A percentile compares a stretch with the other conserved stretches of the same genome.
Evolutionary conservation across 2,113 vertebrate species (phyloP).

Genomic region (Heterochromis multidens): DNA sequence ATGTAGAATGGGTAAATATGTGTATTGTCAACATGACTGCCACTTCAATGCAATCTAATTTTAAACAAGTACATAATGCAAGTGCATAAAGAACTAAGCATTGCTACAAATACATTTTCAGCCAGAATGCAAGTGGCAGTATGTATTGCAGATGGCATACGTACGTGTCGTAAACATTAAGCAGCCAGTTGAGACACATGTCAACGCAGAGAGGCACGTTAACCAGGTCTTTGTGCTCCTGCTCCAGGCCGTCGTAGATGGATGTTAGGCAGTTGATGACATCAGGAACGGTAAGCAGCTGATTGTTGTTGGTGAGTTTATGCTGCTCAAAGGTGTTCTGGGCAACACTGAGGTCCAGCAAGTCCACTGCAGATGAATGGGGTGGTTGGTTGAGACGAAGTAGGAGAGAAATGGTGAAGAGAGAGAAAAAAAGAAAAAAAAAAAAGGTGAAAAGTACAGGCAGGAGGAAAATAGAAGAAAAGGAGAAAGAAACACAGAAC

Average conservation of each 20-base stretch:
- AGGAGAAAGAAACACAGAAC: not conserved
- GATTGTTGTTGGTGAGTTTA: slow-evolving; percentile 87
- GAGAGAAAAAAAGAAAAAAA: not conserved
- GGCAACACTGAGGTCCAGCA: slow-evolving; percentile 89
- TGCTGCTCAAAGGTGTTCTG: slow-evolving; percentile 91
- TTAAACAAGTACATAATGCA: not conserved
- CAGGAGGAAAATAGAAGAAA: not conserved
- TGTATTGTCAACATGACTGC: not conserved
- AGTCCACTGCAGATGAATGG: slow-evolving; percentile 81
- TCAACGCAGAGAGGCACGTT: slow-evolving; percentile 94
- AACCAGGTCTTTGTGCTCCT: slow-evolving; percentile 92
- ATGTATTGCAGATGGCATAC: slow-evolving; percentile 44
- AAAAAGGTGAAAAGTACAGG: not conserved
- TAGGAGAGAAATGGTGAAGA: not conserved
- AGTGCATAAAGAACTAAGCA: not conserved
- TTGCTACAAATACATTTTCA: not conserved
- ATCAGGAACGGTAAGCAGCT: slow-evolving; percentile 88
- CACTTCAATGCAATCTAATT: not conserved
- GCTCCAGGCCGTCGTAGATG: slow-evolving; percentile 90
- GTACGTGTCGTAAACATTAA: slow-evolving; percentile 97
- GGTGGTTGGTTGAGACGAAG: not conserved
- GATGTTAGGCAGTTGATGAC: slow-evolving; percentile 93
- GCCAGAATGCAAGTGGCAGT: not conserved
- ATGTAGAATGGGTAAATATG: not conserved
- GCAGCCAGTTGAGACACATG: slow-evolving; percentile 98